Percentiles rank a stretch among this genome's conserved stretches.
These are phyloP conservation scores for Dasyprocta punctata DNA, from an alignment of 2,113 vertebrate species.

Conservation along the genomic window DNA sequence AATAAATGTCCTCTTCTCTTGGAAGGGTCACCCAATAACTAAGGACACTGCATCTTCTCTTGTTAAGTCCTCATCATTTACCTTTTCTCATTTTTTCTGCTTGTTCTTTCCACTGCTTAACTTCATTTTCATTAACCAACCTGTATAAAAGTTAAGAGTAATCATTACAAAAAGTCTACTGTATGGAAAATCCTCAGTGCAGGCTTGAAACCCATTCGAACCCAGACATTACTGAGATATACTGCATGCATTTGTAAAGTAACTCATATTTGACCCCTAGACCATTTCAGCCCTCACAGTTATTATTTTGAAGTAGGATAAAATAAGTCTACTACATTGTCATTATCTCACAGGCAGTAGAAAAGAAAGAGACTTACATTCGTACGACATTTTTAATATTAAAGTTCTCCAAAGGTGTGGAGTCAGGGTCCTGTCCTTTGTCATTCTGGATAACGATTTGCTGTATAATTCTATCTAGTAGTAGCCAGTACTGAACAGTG, in stretches of 20 bases:
- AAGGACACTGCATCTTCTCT: not conserved
- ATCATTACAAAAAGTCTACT: constrained; percentile 5
- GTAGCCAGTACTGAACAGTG: constrained; percentile 98
- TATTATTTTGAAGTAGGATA: constrained; percentile 19
- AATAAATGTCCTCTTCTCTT: not conserved
- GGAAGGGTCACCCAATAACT: not conserved
- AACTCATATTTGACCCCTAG: not conserved
- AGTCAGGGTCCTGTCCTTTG: constrained; percentile 97
- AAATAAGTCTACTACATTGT: not conserved
- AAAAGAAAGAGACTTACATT: constrained; percentile 90
- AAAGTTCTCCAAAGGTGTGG: constrained; percentile 98
- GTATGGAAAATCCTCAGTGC: not conserved
- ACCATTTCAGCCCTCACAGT: constrained; percentile 1
- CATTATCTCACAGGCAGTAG: not conserved
- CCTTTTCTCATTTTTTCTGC: constrained; percentile 99
- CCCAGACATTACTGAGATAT: not conserved
- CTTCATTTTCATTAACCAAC: constrained; percentile 99
- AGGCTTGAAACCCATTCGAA: not conserved
- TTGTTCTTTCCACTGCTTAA: constrained; percentile 99
- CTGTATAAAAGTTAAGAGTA: constrained; percentile 80
- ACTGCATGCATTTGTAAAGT: not conserved
- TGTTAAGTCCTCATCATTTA: constrained; percentile 64
- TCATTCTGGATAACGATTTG: constrained; percentile 99
- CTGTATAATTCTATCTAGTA: constrained; percentile 97
- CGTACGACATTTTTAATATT: constrained; percentile 99